Conservation (phyloP, 2,797 vertebrate species). For the Falco concolor region DNA sequence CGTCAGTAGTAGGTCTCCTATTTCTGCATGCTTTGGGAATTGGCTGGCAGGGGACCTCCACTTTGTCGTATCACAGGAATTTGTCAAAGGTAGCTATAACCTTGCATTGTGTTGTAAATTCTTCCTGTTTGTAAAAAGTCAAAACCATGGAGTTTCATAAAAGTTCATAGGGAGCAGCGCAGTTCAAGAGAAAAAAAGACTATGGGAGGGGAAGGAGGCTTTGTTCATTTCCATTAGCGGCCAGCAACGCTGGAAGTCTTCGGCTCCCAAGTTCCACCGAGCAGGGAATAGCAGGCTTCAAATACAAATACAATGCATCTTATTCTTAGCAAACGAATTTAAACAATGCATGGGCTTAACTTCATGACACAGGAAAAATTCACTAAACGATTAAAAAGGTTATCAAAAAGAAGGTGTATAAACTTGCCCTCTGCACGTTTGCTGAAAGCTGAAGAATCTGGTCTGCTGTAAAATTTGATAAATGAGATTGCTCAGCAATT, state of each 20-base stretch:
- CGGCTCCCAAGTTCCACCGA: background rate
- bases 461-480: fast-evolving
- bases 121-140: background rate
- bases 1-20: background rate
- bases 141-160: background rate
- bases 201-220: too few relatives aligned
- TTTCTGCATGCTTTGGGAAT: background rate
- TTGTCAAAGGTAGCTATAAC: background rate
- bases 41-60: background rate
- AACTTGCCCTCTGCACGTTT: background rate
- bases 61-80: background rate
- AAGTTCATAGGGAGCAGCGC: background rate
- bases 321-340: background rate
- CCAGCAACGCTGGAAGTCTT: background rate
- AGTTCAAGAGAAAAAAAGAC: background rate
- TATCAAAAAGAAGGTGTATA: background rate
- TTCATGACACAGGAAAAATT: background rate
- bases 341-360: background rate
- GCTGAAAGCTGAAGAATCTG: background rate
- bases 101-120: background rate
- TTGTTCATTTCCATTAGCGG: background rate
- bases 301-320: background rate
- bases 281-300: background rate
- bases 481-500: too few relatives aligned
- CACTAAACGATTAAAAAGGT: background rate